A percentile compares a stretch with the other conserved stretches of the same genome.
These are phyloP conservation scores for Polyergus mexicanus DNA, from an alignment of 1,140 invertebrate genomes.

Conservation along the genomic window DNA sequence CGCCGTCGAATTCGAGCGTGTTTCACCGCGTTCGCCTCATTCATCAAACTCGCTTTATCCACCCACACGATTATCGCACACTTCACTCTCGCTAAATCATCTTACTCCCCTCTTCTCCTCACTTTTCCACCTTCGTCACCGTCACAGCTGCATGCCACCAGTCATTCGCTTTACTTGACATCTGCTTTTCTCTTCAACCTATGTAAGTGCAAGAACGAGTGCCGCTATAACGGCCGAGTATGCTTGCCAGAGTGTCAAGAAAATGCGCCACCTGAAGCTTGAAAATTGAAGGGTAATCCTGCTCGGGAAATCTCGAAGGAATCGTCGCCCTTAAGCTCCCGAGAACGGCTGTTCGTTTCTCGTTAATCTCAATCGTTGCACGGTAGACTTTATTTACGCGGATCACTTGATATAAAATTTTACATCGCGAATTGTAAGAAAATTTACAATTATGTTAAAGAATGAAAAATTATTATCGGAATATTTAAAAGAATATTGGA, in stretches of 20 bases:
- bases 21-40: slow-evolving; percentile 82
- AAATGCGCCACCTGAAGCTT: slow-evolving; percentile 49
- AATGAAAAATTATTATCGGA: not conserved
- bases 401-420: slow-evolving; percentile 2
- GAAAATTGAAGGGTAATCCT: slow-evolving; percentile 64
- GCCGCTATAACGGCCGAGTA: slow-evolving; percentile 37
- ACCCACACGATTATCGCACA: slow-evolving; percentile 75
- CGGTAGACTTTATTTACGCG: slow-evolving; percentile 23
- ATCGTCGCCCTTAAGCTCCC: not conserved
- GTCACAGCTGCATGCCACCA: slow-evolving; percentile 66
- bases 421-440: slow-evolving; percentile 1
- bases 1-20: slow-evolving; percentile 77
- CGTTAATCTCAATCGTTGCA: slow-evolving; percentile 33
- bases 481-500: too few relatives aligned
- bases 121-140: slow-evolving; percentile 7
- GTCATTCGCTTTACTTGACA: slow-evolving; percentile 73
- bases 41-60: slow-evolving; percentile 79
- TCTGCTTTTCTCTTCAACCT: slow-evolving; percentile 62
- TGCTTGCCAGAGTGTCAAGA: slow-evolving; percentile 47
- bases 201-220: slow-evolving; percentile 20
- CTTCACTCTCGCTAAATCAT: slow-evolving; percentile 69
- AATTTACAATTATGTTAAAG: slow-evolving; percentile 14
- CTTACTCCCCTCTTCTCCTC: slow-evolving; percentile 33
- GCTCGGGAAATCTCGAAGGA: slow-evolving; percentile 23
- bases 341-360: slow-evolving; percentile 46